Conservation (phyloP, 1,140 invertebrate genomes). For the Zaprionus capensis region DNA sequence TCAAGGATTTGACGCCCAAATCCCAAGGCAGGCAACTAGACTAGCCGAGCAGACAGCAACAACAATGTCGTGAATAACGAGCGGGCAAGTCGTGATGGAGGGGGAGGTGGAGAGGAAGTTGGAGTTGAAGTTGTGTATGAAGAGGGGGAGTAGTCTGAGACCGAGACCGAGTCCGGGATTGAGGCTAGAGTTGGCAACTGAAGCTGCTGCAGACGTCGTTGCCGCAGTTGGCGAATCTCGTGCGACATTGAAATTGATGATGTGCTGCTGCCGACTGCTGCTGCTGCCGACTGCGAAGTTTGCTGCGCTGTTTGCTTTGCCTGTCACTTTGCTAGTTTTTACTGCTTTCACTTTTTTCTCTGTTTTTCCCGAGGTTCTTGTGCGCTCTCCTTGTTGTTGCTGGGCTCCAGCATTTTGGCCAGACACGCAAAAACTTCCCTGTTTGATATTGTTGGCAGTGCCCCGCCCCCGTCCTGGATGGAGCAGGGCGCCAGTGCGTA, state of each 20-base stretch:
- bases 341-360: conserved; percentile 74
- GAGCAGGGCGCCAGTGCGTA: conserved; percentile 77
- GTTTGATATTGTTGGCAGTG: conserved; percentile 22
- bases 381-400: conserved; percentile 19
- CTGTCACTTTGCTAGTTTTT: conserved; percentile 71
- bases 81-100: conserved; percentile 18
- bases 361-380: background rate
- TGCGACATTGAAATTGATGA: conserved; percentile 80
- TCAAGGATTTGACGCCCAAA: conserved; percentile 74
- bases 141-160: no score
- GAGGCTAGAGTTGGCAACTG: conserved; percentile 1
- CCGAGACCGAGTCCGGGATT: conserved; percentile 7
- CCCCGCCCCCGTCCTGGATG: conserved; percentile 20
- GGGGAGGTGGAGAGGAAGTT: background rate
- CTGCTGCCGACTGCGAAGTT: conserved; percentile 17
- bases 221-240: conserved; percentile 59
- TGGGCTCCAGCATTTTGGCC: conserved; percentile 66
- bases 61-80: conserved; percentile 75
- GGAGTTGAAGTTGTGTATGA: background rate
- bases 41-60: conserved; percentile 59
- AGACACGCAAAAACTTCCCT: conserved; percentile 77
- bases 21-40: conserved; percentile 45
- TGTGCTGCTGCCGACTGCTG: conserved; percentile 48
- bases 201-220: conserved; percentile 11
- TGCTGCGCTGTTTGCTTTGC: conserved; percentile 25